Conservation (phyloP, 2,888 invertebrate genomes). For the Heterodera filipjevi region DNA sequence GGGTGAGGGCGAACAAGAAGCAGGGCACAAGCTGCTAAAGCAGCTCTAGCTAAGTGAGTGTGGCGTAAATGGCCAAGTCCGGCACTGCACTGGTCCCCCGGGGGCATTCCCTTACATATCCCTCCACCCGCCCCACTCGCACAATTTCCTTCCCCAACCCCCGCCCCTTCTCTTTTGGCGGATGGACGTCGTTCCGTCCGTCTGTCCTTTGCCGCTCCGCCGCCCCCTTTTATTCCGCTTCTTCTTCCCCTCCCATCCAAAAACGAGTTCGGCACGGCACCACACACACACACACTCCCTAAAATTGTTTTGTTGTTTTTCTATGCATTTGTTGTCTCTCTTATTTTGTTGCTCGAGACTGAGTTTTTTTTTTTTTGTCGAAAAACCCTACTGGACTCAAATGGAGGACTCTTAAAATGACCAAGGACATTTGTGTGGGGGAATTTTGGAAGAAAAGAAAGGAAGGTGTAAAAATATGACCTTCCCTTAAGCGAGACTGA, state of each 20-base stretch:
- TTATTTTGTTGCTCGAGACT: too few species aligned
- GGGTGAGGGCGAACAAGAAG: background rate
- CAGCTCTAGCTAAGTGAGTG: background rate
- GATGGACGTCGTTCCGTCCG: background rate
- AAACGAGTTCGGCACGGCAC: background rate
- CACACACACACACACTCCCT: background rate
- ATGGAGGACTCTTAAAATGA: too few species aligned
- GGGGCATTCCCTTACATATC: slow-evolving; percentile 19
- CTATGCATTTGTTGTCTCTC: too few species aligned
- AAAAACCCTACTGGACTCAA: too few species aligned
- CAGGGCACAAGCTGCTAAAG: background rate
- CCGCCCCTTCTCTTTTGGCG: background rate
- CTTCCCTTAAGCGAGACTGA: too few species aligned
- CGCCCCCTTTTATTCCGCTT: background rate
- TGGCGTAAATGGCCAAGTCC: slow-evolving; percentile 17
- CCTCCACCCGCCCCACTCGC: slow-evolving; percentile 16
- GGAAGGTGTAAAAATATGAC: too few species aligned
- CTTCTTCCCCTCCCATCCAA: background rate
- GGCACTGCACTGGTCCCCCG: background rate
- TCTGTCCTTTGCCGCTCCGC: background rate
- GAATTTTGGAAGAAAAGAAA: too few species aligned
- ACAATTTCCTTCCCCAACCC: slow-evolving; percentile 21
- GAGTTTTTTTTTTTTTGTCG: too few species aligned
- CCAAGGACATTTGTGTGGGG: too few species aligned
- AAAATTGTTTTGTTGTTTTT: background rate